These are phyloP conservation scores for Chionomys nivalis DNA, from an alignment of 2,113 vertebrate species.

Conservation along the genomic window DNA sequence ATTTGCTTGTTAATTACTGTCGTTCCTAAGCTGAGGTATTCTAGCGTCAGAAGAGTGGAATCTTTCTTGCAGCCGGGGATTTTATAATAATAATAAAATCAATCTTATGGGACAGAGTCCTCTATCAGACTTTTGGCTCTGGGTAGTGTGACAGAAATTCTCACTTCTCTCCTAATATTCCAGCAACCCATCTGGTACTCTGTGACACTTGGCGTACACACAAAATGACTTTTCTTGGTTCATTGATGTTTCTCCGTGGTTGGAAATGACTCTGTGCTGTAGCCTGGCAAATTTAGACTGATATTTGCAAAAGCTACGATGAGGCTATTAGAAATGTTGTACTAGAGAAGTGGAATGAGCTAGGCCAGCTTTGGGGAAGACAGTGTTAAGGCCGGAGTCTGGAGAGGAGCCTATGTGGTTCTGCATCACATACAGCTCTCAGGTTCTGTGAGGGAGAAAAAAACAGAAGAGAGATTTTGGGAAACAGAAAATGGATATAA, in stretches of 20 bases:
- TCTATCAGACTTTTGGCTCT: neutral
- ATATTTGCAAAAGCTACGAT: constrained; percentile 37
- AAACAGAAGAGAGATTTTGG: neutral
- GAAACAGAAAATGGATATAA: constrained; percentile 24
- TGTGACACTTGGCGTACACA: constrained; percentile 41
- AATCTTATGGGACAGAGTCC: neutral
- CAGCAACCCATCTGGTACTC: neutral
- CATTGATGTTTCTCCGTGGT: constrained; percentile 56
- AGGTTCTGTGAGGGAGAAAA: constrained; percentile 47
- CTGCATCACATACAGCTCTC: neutral
- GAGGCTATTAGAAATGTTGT: constrained; percentile 52
- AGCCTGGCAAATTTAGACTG: constrained; percentile 60
- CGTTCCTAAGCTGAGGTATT: constrained; percentile 24
- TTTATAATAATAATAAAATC: neutral
- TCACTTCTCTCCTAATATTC: constrained; percentile 2
- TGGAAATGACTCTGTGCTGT: constrained; percentile 56
- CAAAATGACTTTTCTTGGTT: constrained; percentile 64
- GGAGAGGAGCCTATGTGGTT: neutral
- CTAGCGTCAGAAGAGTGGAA: neutral
- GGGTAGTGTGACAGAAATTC: neutral
- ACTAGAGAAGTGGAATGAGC: constrained; percentile 28
- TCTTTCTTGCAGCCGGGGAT: constrained; percentile 27
- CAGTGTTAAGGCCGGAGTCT: neutral
- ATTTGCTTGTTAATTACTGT: constrained; percentile 35
- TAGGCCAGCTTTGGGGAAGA: constrained; percentile 5